Evolutionary conservation across 2,888 invertebrate species (phyloP), one percentile per base, ranked within the genome.

Genomic region (Cancer borealis): DNA sequence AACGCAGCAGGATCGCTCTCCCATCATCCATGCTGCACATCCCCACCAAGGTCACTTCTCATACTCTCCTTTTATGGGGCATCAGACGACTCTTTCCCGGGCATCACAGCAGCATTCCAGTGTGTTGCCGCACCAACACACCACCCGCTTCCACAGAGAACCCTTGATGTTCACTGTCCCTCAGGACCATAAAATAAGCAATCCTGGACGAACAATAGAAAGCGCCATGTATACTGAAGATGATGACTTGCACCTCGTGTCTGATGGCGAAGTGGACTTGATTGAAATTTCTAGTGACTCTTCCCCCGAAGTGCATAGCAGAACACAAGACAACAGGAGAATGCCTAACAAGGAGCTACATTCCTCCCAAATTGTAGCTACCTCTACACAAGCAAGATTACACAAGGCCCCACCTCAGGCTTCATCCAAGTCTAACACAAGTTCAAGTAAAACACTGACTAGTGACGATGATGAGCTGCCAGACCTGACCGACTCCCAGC

Each of bases 211-310:
- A 39, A 39, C 30, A 39, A 14, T 39, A 17, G 3, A 30, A 39
- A 39, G 30, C 3, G 12, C 30, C 10, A 14, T 14, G 1, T 12
- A 1, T 14, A 3, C 12, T 0, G 93, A 89, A 46, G 79, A 60
- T 21, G 92, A 92, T 46, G 89, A 88, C 14, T 30, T 93, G 45
- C 45, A 60, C 30, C n/a, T 93, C 8, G 17, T 93, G 17, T 47
- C 93, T 21, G 47, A 89, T 12, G 17, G 45, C 0, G 17, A 60
- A n/a, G 87, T 26, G 21, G n/a, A 88, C 14, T 45, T 89, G 26
- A 79, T 93, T 73, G 89, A 89, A 46, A 26, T 93, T 21, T 93
- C 93, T 47, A 93, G 93, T 30, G 93, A 93, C 39, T 93, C 93
- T 73, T 93, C 93, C 14, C 89, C 89, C 30, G 93, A 93, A 89